phyloP scores from a whole-genome alignment of 2,888 invertebrate genomes.

The Chloroclysta siterata region DNA sequence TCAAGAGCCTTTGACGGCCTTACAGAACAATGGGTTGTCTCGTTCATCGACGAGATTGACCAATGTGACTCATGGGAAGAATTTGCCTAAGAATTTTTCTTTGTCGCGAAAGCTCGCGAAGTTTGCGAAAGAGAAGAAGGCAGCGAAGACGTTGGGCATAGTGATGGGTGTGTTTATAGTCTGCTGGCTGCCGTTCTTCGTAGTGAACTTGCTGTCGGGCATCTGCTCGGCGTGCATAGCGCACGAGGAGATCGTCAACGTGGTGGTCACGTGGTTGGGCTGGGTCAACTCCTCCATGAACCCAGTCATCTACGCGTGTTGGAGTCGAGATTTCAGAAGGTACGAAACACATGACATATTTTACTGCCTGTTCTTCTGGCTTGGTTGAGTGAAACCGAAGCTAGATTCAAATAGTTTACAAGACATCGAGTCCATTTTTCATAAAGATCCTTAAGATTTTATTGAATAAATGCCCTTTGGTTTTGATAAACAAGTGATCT shows the following conservation, averaged over 20 bases:
- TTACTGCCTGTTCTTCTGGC: not conserved
- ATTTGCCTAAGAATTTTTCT: slow-evolving; percentile 95
- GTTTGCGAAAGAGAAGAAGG: slow-evolving; percentile 98
- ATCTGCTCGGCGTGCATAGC: slow-evolving; percentile 95
- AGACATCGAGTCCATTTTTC: too few species aligned
- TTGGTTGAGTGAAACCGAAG: too few species aligned
- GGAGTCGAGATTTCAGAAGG: slow-evolving; percentile 98
- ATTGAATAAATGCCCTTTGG: too few species aligned
- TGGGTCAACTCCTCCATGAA: slow-evolving; percentile 99
- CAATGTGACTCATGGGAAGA: slow-evolving; percentile 85
- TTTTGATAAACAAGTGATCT: too few species aligned
- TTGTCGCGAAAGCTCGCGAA: slow-evolving; percentile 96
- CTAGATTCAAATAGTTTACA: too few species aligned
- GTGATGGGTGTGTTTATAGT: slow-evolving; percentile 98
- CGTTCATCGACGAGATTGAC: slow-evolving; percentile 88
- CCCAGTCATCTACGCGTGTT: slow-evolving; percentile 99
- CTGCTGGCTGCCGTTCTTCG: slow-evolving; percentile 99
- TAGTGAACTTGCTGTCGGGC: slow-evolving; percentile 95
- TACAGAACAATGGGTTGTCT: slow-evolving; percentile 91
- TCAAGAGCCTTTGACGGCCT: slow-evolving; percentile 89
- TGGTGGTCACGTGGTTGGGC: slow-evolving; percentile 96
- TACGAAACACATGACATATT: slow-evolving; percentile 65
- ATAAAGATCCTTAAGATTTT: too few species aligned
- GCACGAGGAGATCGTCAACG: slow-evolving; percentile 94
- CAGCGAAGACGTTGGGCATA: slow-evolving; percentile 98